phyloP scores from a whole-genome alignment of 2,113 vertebrate species.

The Poeciliopsis turrubarensis region DNA sequence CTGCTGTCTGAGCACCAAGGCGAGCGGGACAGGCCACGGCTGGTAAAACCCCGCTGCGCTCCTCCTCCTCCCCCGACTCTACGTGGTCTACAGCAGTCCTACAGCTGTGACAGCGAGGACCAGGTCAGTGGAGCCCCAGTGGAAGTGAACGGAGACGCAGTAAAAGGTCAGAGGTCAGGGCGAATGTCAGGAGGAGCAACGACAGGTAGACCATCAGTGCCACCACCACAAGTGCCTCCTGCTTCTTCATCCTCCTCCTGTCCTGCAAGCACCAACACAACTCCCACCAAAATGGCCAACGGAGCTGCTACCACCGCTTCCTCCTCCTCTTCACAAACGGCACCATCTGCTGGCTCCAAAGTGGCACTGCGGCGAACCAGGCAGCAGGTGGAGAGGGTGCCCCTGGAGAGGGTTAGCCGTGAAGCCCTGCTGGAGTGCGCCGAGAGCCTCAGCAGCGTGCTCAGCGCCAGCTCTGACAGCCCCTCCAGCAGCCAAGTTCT shows the following conservation, averaged over 20 bases:
- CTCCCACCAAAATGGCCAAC: slow-evolving; percentile 90
- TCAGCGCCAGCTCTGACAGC: slow-evolving; percentile 82
- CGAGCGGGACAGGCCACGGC: slow-evolving; percentile 91
- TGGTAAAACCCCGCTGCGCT: slow-evolving; percentile 97
- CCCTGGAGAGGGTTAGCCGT: slow-evolving; percentile 90
- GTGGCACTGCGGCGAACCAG: slow-evolving; percentile 89
- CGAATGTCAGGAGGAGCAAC: slow-evolving; percentile 77
- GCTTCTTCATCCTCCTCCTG: slow-evolving; percentile 62
- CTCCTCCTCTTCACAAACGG: slow-evolving; percentile 64
- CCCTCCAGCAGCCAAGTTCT: slow-evolving; percentile 93
- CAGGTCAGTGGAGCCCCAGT: slow-evolving; percentile 70
- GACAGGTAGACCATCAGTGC: slow-evolving; percentile 84
- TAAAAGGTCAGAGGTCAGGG: slow-evolving; percentile 79
- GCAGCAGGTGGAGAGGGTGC: slow-evolving; percentile 86
- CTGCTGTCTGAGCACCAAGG: slow-evolving; percentile 93
- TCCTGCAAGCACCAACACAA: slow-evolving; percentile 57
- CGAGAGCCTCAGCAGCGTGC: slow-evolving; percentile 87
- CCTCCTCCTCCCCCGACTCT: slow-evolving; percentile 91
- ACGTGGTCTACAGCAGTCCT: slow-evolving; percentile 83
- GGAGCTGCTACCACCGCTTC: slow-evolving; percentile 69
- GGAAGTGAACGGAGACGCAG: slow-evolving; percentile 83
- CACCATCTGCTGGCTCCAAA: slow-evolving; percentile 80
- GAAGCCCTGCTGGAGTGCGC: slow-evolving; percentile 94
- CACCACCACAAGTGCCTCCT: slow-evolving; percentile 95
- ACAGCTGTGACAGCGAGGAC: slow-evolving; percentile 78